Evolutionary conservation across 2,888 invertebrate species (phyloP), one percentile per base, ranked within the genome.

Genomic region (Philopedon plagiatum): DNA sequence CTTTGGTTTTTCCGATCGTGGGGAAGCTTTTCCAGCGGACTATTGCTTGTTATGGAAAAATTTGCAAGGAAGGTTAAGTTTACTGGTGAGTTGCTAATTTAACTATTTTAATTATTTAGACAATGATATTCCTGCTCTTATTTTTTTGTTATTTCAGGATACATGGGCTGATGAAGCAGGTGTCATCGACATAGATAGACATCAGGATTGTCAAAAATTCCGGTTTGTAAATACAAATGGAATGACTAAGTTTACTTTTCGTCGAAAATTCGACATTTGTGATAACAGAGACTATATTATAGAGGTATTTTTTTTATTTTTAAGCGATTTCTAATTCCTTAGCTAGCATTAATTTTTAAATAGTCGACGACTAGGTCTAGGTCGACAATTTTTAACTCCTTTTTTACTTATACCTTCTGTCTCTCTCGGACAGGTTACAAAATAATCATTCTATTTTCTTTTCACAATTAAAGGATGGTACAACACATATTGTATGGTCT

Each of bases 401-500:
- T n/a, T n/a, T n/a, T n/a, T n/a, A n/a, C n/a, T n/a, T n/a, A n/a
- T n/a, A n/a, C n/a, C n/a, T n/a, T n/a, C n/a, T n/a, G n/a, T n/a
- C n/a, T n/a, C n/a, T n/a, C n/a, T n/a, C n/a, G n/a, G n/a, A n/a
- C n/a, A n/a, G n/a, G n/a, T n/a, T n/a, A n/a, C n/a, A n/a, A n/a
- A n/a, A n/a, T n/a, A n/a, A n/a, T n/a, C n/a, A n/a, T n/a, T n/a
- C n/a, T n/a, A n/a, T n/a, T 57, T 8, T 44, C 21, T 46, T 29
- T 44, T 32, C 26, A 19, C n/a, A 18, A 58, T 19, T 66, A 15
- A 29, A 96, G 95, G 94, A 94, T 83, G 97, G 95, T 21, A 97
- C 97, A 26, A 94, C 94, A 71, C 96, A 96, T 83, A 85, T 97
- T 3, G 90, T 96, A 1, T 97, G 96, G 95, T 90, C 94, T 0